Conservation (phyloP, 2,888 invertebrate species). For the Liopterus haemorrhoidalis region DNA sequence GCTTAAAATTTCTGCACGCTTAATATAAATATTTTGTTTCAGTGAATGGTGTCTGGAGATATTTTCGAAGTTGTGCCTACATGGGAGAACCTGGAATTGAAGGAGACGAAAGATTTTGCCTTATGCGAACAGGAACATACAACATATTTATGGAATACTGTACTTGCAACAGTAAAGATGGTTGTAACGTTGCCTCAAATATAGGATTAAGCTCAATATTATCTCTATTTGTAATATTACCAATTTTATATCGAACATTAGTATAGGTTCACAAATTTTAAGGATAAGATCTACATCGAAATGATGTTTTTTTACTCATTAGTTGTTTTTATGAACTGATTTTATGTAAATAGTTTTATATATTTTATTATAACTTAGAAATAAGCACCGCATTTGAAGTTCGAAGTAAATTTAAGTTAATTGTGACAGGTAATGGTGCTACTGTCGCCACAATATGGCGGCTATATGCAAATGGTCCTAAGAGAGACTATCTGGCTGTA, state of each 20-base stretch:
- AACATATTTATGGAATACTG: slow-evolving; percentile 93
- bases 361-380: too few relatives aligned
- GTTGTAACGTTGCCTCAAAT: slow-evolving; percentile 65
- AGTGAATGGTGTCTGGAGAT: slow-evolving; percentile 85
- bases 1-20: slow-evolving; percentile 5
- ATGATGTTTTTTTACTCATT: too few relatives aligned
- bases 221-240: slow-evolving; percentile 15
- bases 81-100: slow-evolving; percentile 85
- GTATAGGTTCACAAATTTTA: slow-evolving; percentile 6
- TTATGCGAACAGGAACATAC: slow-evolving; percentile 85
- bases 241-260: slow-evolving; percentile 16
- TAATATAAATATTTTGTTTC: slow-evolving; percentile 37
- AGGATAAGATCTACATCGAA: too few relatives aligned
- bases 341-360: too few relatives aligned
- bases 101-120: slow-evolving; percentile 84
- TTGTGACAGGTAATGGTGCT: too few relatives aligned
- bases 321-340: too few relatives aligned
- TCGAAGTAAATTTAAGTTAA: too few relatives aligned
- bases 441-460: too few relatives aligned
- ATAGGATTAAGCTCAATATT: slow-evolving; percentile 28
- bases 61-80: slow-evolving; percentile 82
- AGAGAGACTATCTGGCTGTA: too few relatives aligned
- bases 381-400: too few relatives aligned
- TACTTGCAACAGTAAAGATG: slow-evolving; percentile 88
- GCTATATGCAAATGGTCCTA: too few relatives aligned